phyloP scores from a whole-genome alignment of 2,888 invertebrate genomes.

The Eurois occulta region DNA sequence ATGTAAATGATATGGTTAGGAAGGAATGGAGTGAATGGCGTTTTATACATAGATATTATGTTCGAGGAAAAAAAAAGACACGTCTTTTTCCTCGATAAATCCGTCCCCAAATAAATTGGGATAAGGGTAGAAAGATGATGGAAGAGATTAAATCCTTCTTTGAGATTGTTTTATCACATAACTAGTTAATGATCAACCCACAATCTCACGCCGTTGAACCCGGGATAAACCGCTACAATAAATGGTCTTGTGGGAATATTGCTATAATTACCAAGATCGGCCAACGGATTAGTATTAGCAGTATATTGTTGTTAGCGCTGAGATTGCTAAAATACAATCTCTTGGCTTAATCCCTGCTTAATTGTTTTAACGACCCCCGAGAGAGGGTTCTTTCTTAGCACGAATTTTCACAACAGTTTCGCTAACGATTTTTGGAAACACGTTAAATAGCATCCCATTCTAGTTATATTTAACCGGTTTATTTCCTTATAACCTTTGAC shows the following conservation, averaged over 20 bases:
- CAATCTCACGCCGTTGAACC: conserved; percentile 7
- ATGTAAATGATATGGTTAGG: background rate
- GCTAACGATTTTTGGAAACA: background rate
- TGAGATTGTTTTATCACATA: conserved; percentile 5
- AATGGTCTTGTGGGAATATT: conserved; percentile 46
- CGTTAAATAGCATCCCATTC: background rate
- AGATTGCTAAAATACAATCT: conserved; percentile 19
- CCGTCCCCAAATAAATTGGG: background rate
- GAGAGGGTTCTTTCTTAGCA: background rate
- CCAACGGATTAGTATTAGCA: conserved; percentile 32
- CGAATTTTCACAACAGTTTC: background rate
- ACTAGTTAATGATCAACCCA: conserved; percentile 23
- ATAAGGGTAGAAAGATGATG: background rate
- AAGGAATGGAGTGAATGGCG: background rate
- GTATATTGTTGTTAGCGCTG: conserved; percentile 25
- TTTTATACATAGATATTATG: background rate
- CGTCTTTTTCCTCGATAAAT: too few relatives aligned
- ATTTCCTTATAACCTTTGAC: conserved; percentile 34
- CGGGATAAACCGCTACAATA: background rate
- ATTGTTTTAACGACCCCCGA: conserved; percentile 33
- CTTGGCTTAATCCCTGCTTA: conserved; percentile 6
- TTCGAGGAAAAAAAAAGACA: background rate
- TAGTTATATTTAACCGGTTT: background rate
- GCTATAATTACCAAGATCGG: conserved; percentile 40
- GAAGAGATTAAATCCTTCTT: conserved; percentile 12